Conservation (phyloP, 2,113 vertebrate genomes). For the Myiozetetes cayanensis region DNA sequence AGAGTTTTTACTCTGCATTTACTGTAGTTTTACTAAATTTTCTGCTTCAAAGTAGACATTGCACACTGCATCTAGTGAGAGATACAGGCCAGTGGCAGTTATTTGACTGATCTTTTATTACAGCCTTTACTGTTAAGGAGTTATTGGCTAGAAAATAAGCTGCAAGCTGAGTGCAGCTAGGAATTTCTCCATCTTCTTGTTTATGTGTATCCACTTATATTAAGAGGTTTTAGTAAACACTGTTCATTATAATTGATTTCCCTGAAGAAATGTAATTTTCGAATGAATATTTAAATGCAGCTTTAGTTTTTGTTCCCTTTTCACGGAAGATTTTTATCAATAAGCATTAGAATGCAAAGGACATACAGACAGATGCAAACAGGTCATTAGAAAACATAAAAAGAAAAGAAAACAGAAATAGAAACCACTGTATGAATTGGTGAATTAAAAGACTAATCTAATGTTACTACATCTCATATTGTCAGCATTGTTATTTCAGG, state of each 20-base stretch:
- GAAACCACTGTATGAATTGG: background rate
- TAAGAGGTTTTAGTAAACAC: slow-evolving; percentile 26
- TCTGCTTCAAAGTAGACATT: background rate
- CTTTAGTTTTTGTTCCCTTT: background rate
- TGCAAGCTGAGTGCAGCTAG: background rate
- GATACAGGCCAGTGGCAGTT: background rate
- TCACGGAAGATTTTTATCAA: background rate
- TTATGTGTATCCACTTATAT: background rate
- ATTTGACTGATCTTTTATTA: background rate
- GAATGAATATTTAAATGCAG: slow-evolving; percentile 18
- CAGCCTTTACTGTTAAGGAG: background rate
- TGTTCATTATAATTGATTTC: slow-evolving; percentile 1
- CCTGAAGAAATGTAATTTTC: background rate
- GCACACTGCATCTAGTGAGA: background rate
- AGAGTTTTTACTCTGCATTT: background rate
- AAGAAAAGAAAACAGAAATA: background rate
- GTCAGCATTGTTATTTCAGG: background rate
- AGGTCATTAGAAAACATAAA: background rate
- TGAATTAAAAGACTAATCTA: background rate
- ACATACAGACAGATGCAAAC: background rate
- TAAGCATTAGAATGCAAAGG: background rate
- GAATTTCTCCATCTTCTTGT: background rate
- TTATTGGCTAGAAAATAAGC: background rate
- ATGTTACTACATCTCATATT: background rate
- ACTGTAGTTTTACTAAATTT: no score